phyloP scores from a whole-genome alignment of 2,888 invertebrate genomes.

The Drosophila lacicola region DNA sequence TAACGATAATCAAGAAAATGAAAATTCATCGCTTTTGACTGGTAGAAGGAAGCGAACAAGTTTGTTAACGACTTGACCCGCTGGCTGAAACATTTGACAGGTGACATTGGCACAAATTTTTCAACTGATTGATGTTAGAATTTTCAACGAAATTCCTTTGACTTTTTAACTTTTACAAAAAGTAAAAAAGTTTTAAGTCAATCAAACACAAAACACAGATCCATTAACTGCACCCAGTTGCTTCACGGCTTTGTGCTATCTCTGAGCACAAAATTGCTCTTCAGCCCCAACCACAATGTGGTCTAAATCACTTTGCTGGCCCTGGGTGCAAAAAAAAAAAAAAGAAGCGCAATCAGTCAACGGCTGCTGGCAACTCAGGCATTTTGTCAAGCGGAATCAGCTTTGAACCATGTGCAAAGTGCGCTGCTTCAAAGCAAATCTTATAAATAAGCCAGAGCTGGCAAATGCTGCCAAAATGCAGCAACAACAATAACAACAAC shows the following conservation, averaged over 20 bases:
- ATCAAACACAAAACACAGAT: constrained; percentile 2
- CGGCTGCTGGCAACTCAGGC: constrained; percentile 27
- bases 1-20: constrained; percentile 6
- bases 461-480: constrained; percentile 53
- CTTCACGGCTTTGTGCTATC: not conserved
- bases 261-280: not conserved
- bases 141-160: not conserved
- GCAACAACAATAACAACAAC: constrained; percentile 15
- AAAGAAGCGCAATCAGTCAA: constrained; percentile 63
- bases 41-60: constrained; percentile 1
- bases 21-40: constrained; percentile 26
- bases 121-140: constrained; percentile 22
- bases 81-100: constrained; percentile 31
- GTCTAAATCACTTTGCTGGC: constrained; percentile 34
- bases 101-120: constrained; percentile 22
- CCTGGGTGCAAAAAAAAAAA: constrained; percentile 17
- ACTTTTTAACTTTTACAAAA: not conserved
- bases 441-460: constrained; percentile 74
- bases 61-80: constrained; percentile 16
- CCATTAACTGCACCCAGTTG: constrained; percentile 6
- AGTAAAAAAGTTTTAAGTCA: not conserved
- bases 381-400: constrained; percentile 72
- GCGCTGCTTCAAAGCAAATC: constrained; percentile 67
- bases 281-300: constrained; percentile 36
- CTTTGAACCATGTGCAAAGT: constrained; percentile 67